phyloP scores from a whole-genome alignment of 1,140 invertebrate genomes.

The Chymomyza costata region DNA sequence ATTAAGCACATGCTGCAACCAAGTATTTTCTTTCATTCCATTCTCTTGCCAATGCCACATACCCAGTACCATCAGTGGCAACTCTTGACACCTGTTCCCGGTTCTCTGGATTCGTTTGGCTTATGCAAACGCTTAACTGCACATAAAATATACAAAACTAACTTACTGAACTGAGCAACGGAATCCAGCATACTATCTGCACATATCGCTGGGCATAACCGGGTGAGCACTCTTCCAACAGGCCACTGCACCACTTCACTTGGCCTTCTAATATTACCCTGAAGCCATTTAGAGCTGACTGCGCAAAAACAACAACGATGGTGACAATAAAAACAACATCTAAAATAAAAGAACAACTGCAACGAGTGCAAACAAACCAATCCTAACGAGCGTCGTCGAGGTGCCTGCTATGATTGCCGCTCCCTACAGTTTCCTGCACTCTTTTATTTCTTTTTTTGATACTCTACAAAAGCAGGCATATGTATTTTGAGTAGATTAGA shows the following conservation, averaged over 20 bases:
- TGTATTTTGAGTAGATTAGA: no score
- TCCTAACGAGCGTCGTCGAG: conserved; percentile 37
- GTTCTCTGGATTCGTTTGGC: conserved; percentile 13
- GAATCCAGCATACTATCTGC: no score
- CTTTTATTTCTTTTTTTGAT: not conserved
- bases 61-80: not conserved
- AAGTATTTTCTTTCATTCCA: not conserved
- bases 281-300: conserved; percentile 39
- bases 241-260: not conserved
- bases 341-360: conserved; percentile 3
- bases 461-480: no score
- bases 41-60: not conserved
- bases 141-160: conserved; percentile 65
- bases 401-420: conserved; percentile 9
- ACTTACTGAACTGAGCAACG: conserved; percentile 28
- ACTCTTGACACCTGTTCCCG: conserved; percentile 7
- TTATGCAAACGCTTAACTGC: conserved; percentile 59
- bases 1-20: conserved; percentile 29
- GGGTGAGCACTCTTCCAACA: conserved; percentile 16
- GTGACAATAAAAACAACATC: conserved; percentile 34
- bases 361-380: conserved; percentile 14
- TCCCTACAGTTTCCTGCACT: not conserved
- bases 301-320: conserved; percentile 53
- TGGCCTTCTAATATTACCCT: not conserved
- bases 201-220: conserved; percentile 54